Percentiles rank a stretch among this genome's conserved stretches.
phyloP scores from a whole-genome alignment of 2,113 vertebrate species.

The Mobula hypostoma region DNA sequence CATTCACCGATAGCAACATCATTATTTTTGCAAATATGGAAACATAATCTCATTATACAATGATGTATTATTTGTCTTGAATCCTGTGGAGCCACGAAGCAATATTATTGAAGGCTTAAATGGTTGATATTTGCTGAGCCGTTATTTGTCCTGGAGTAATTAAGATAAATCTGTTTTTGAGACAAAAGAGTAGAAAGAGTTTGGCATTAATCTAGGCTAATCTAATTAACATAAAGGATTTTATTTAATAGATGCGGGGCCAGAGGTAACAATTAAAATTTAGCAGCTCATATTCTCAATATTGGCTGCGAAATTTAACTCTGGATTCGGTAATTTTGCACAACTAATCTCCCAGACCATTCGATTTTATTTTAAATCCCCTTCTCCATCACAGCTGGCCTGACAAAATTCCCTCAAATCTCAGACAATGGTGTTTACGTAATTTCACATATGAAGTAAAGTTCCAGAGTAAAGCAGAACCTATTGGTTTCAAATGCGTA shows the following conservation, averaged over 20 bases:
- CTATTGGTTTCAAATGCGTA: not conserved
- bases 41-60: slow-evolving; percentile 16
- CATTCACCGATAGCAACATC: slow-evolving; percentile 16
- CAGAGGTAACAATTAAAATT: slow-evolving; percentile 35
- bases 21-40: slow-evolving; percentile 32
- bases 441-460: not conserved
- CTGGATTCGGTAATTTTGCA: not conserved
- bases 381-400: not conserved
- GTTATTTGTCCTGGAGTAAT: slow-evolving; percentile 22
- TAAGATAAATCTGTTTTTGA: slow-evolving; percentile 27
- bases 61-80: slow-evolving; percentile 2
- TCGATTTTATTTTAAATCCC: not conserved
- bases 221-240: not conserved
- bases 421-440: not conserved
- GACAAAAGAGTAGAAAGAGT: slow-evolving; percentile 12
- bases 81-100: slow-evolving; percentile 9
- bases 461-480: not conserved
- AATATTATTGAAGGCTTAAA: slow-evolving; percentile 15
- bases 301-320: not conserved
- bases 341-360: not conserved
- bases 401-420: not conserved
- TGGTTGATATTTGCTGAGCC: slow-evolving; percentile 28
- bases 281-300: not conserved
- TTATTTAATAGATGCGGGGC: slow-evolving; percentile 28
- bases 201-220: slow-evolving; percentile 28